Conservation (phyloP, 1,140 invertebrate species). For the Drosophila gunungcola region DNA sequence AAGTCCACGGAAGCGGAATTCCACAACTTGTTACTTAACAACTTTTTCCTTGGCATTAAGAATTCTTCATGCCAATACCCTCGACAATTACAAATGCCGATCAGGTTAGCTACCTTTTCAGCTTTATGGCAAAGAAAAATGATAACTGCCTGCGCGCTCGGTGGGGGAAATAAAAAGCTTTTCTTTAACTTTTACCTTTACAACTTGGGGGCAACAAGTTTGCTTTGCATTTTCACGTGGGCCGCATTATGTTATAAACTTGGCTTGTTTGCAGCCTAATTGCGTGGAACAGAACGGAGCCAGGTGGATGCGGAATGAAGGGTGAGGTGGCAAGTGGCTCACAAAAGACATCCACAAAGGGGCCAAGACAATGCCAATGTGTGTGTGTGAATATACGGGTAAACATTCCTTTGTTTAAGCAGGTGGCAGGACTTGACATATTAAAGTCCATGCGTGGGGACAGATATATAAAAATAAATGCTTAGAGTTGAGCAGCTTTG, state of each 20-base stretch:
- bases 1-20: slow-evolving; percentile 16
- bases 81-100: slow-evolving; percentile 24
- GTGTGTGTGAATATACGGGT: slow-evolving; percentile 6
- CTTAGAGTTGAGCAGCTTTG: neutral
- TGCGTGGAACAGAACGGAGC: slow-evolving; percentile 49
- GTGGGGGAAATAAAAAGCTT: slow-evolving; percentile 16
- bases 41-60: slow-evolving; percentile 19
- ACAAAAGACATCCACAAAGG: slow-evolving; percentile 32
- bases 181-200: slow-evolving; percentile 40
- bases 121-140: slow-evolving; percentile 31
- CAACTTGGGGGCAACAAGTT: slow-evolving; percentile 63
- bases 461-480: slow-evolving; percentile 24
- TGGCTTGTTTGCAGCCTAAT: slow-evolving; percentile 71
- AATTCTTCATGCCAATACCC: neutral
- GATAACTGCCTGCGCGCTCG: slow-evolving; percentile 9
- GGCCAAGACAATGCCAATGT: slow-evolving; percentile 49
- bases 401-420: slow-evolving; percentile 52
- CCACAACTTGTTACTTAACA: slow-evolving; percentile 50
- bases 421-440: slow-evolving; percentile 45
- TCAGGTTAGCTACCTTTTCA: slow-evolving; percentile 24
- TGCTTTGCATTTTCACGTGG: slow-evolving; percentile 65
- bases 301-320: slow-evolving; percentile 9
- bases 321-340: slow-evolving; percentile 5
- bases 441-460: slow-evolving; percentile 16
- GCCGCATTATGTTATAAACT: slow-evolving; percentile 62